A percentile compares a stretch with the other conserved stretches of the same genome.
These are phyloP conservation scores for Sitobion miscanthi DNA, from an alignment of 1,140 invertebrate genomes.

Conservation along the genomic window DNA sequence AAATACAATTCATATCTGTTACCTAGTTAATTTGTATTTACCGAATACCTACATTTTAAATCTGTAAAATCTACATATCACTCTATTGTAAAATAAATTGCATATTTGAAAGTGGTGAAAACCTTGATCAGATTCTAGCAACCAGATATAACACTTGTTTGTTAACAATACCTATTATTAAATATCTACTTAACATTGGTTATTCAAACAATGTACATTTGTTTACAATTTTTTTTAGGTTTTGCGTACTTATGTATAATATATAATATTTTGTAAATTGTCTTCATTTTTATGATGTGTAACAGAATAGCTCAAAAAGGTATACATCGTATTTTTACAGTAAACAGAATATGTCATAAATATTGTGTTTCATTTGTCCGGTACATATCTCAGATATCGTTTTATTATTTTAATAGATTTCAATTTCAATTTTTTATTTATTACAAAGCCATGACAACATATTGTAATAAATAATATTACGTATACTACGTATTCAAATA, in stretches of 20 bases:
- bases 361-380: neutral
- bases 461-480: neutral
- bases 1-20: no score
- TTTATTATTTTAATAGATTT: no score
- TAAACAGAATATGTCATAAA: neutral
- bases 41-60: no score
- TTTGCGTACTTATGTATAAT: neutral
- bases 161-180: no score
- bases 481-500: neutral
- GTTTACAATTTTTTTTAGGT: neutral
- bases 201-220: neutral
- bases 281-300: neutral
- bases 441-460: neutral
- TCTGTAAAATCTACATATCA: no score
- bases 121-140: no score
- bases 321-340: neutral
- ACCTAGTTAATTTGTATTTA: no score
- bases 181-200: neutral
- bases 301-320: neutral
- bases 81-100: no score
- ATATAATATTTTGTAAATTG: neutral
- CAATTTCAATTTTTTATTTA: neutral
- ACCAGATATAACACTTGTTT: no score
- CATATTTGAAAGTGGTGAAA: no score
- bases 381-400: neutral